phyloP scores from a whole-genome alignment of 2,797 vertebrate species.

The Phrynocephalus vlangalii region DNA sequence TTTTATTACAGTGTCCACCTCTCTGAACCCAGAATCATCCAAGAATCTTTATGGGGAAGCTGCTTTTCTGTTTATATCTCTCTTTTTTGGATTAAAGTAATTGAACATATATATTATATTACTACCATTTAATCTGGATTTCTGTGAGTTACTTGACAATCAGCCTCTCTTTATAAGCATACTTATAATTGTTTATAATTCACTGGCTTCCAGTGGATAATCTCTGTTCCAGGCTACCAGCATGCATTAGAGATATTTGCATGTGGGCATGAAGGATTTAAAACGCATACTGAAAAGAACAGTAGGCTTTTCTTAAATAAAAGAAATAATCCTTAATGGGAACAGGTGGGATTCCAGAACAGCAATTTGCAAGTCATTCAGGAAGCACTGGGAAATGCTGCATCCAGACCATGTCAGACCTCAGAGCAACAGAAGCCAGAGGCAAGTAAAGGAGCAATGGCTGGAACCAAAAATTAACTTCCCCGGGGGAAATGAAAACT shows the following conservation, averaged over 20 bases:
- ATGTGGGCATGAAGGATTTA: no score
- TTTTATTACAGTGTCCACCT: no score
- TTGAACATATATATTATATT: not conserved
- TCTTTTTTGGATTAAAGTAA: not conserved
- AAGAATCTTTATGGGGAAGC: not conserved
- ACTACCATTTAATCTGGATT: not conserved
- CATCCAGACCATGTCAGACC: not conserved
- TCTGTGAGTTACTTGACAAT: not conserved
- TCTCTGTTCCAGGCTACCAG: not conserved
- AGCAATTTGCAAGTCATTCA: no score
- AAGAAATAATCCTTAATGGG: not conserved
- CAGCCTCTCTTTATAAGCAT: no score
- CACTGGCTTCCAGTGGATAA: not conserved
- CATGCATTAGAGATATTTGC: not conserved
- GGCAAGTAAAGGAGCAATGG: not conserved
- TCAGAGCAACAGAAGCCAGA: not conserved
- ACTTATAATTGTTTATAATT: no score
- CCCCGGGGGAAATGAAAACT: not conserved
- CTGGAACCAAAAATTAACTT: not conserved
- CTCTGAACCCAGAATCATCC: no score
- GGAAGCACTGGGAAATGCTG: no score
- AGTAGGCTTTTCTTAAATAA: no score
- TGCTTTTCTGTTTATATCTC: not conserved
- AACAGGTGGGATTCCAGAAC: not conserved
- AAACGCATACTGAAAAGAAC: no score